These are phyloP conservation scores for Polypterus bichir DNA, from an alignment of 2,113 vertebrate genomes.

Conservation along the genomic window DNA sequence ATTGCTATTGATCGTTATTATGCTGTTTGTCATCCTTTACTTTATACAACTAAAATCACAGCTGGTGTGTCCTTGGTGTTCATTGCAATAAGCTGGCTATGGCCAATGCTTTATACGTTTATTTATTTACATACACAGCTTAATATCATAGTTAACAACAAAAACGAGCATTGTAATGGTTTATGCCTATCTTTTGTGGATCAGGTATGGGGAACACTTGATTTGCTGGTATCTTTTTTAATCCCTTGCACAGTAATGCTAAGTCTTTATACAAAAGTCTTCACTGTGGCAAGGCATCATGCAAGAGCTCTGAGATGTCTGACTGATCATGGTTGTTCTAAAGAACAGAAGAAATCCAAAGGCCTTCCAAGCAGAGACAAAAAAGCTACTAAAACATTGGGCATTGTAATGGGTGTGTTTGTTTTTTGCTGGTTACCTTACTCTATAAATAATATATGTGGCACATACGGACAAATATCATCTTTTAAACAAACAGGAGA, in stretches of 20 bases:
- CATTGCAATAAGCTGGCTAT: background rate
- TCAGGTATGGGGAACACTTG: constrained; percentile 1
- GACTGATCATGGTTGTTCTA: background rate
- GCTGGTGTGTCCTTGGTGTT: background rate
- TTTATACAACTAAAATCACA: constrained; percentile 6
- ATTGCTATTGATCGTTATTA: constrained; percentile 7
- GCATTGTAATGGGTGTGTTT: constrained; percentile 8
- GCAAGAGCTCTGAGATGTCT: background rate
- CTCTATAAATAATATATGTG: background rate
- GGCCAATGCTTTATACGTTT: background rate
- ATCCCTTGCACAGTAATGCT: constrained; percentile 5
- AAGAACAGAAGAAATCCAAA: background rate
- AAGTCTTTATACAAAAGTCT: constrained; percentile 5
- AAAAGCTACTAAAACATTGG: constrained; percentile 10
- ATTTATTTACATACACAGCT: background rate
- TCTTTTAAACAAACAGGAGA: background rate
- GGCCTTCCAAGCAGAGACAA: background rate
- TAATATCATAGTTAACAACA: background rate
- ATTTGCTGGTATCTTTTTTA: constrained; percentile 1
- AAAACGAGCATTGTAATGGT: background rate
- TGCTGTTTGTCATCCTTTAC: constrained; percentile 9
- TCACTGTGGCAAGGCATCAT: constrained; percentile 1
- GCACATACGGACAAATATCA: constrained; percentile 1
- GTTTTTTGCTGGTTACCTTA: constrained; percentile 6
- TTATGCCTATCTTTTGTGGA: background rate